Evolutionary conservation across 2,113 vertebrate genomes (phyloP).

Genomic region (Lepus europaeus): DNA sequence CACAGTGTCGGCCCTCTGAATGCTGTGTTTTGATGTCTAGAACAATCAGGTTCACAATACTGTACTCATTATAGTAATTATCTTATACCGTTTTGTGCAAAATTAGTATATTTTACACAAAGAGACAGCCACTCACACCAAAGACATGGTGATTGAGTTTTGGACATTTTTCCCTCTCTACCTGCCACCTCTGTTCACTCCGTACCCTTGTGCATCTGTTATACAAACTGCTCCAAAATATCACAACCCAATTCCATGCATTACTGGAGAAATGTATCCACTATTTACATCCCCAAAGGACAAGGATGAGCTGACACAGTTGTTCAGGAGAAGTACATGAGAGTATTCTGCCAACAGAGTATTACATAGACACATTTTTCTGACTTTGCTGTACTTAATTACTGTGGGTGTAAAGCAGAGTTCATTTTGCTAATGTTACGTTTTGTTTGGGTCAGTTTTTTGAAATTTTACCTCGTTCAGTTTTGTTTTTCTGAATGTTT

Average conservation of each 20-base stretch:
- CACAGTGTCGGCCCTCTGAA: no score
- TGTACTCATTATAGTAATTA: neutral
- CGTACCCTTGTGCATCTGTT: neutral
- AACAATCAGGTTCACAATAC: neutral
- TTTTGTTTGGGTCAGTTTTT: neutral
- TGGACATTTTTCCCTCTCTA: neutral
- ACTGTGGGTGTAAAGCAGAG: neutral
- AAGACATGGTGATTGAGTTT: neutral
- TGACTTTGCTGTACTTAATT: neutral
- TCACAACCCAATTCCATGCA: neutral
- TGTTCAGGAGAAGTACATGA: neutral
- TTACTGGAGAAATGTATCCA: neutral
- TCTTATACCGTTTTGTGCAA: neutral
- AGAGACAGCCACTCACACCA: neutral
- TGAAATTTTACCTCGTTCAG: neutral
- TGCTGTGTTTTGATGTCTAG: neutral
- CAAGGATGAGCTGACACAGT: neutral
- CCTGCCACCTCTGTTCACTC: neutral
- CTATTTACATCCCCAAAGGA: neutral
- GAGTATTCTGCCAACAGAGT: neutral
- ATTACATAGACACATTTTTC: neutral
- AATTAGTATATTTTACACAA: neutral
- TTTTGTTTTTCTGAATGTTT: constrained; percentile 15
- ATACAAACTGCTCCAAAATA: neutral
- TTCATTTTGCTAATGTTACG: neutral